phyloP scores from a whole-genome alignment of 2,113 vertebrate genomes.

The Gnathochromis pfefferi region DNA sequence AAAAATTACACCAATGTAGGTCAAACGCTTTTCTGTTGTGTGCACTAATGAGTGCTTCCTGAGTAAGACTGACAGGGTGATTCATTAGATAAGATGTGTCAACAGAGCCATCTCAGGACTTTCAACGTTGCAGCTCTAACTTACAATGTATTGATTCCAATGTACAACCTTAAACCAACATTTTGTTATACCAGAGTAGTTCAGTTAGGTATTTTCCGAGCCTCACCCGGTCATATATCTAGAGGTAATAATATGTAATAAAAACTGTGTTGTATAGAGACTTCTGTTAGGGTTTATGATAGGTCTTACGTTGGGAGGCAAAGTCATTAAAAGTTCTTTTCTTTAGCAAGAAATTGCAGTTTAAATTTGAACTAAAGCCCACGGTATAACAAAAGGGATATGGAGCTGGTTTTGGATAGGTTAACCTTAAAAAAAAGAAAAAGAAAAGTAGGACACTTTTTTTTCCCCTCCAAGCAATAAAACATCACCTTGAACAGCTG shows the following conservation, averaged over 20 bases:
- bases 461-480: rapidly evolving
- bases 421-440: not conserved
- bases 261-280: not conserved
- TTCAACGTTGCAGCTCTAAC: not conserved
- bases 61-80: slow-evolving; percentile 20
- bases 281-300: not conserved
- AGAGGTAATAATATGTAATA: not conserved
- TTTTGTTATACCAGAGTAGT: not conserved
- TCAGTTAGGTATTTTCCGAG: not conserved
- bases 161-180: not conserved
- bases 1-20: slow-evolving; percentile 33
- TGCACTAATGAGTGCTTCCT: slow-evolving; percentile 41
- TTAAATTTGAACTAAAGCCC: not conserved
- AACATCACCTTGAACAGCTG: not conserved
- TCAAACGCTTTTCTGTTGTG: slow-evolving; percentile 25
- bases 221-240: not conserved
- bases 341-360: not conserved
- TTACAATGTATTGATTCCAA: not conserved
- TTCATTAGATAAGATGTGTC: slow-evolving; percentile 49
- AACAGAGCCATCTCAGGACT: not conserved
- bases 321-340: not conserved
- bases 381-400: rapidly evolving
- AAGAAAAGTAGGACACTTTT: not conserved
- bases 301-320: not conserved
- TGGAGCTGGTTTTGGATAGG: not conserved